These are phyloP conservation scores for Narcine bancroftii DNA, from an alignment of 2,113 vertebrate genomes.

Conservation along the genomic window DNA sequence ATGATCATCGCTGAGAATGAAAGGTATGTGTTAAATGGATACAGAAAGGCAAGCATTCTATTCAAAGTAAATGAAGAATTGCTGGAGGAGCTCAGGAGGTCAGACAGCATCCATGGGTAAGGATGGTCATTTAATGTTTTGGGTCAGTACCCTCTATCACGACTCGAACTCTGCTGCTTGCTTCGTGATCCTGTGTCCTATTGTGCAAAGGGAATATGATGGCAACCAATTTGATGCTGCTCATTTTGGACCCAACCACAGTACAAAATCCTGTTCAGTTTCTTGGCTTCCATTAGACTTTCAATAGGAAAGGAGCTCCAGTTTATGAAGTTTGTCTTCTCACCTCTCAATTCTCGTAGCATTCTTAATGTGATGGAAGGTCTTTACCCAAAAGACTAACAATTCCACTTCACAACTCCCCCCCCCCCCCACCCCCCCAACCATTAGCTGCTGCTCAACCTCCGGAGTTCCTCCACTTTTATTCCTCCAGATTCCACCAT, in stretches of 20 bases:
- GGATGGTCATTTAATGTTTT: too few relatives aligned
- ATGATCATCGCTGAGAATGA: slow-evolving; percentile 59
- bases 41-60: neutral
- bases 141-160: too few relatives aligned
- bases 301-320: neutral
- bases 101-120: too few relatives aligned
- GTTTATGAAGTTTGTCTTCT: neutral
- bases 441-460: too few relatives aligned
- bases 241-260: neutral
- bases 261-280: neutral
- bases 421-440: too few relatives aligned
- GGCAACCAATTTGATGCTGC: neutral
- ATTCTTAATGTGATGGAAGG: too few relatives aligned
- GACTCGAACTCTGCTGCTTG: neutral
- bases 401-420: too few relatives aligned
- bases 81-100: too few relatives aligned
- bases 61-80: too few relatives aligned
- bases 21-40: slow-evolving; percentile 45
- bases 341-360: neutral
- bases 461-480: too few relatives aligned
- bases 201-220: neutral
- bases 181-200: neutral
- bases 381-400: too few relatives aligned
- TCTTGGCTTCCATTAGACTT: neutral
- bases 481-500: too few relatives aligned